Conservation (phyloP, 2,888 invertebrate species). For the Caenorhabditis afra region DNA sequence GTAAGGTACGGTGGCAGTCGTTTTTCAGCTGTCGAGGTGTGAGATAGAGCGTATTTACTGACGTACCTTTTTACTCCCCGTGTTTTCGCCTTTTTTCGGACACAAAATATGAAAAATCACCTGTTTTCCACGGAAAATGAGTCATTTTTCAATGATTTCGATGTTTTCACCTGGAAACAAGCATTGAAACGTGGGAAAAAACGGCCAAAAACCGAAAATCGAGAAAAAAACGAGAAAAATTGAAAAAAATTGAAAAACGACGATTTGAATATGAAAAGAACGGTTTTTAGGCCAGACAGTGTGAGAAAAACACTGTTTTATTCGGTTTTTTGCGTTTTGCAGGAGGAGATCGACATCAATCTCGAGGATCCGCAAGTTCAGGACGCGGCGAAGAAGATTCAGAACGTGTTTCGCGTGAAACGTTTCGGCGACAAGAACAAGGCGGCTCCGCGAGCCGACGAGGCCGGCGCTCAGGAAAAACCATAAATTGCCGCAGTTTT, state of each 20-base stretch:
- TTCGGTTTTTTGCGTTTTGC: background rate
- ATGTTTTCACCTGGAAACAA: too few species aligned
- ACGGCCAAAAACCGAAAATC: too few species aligned
- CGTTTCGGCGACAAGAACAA: constrained; percentile 45
- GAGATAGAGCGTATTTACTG: too few species aligned
- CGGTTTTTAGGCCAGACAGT: background rate
- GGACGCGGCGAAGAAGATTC: constrained; percentile 73
- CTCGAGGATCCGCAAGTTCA: constrained; percentile 70
- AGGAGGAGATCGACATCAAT: constrained; percentile 65
- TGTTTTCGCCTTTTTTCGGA: too few species aligned
- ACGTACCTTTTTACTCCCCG: too few species aligned
- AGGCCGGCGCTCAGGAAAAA: constrained; percentile 9
- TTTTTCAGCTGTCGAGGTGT: too few species aligned
- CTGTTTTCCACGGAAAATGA: background rate
- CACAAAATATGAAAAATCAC: background rate
- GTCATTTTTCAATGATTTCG: too few species aligned
- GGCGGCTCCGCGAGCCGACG: background rate
- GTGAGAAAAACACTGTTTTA: background rate
- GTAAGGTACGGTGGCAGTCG: too few species aligned
- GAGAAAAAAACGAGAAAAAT: too few species aligned
- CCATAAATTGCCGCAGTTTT: constrained; percentile 9
- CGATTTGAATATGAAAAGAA: too few species aligned
- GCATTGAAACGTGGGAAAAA: too few species aligned
- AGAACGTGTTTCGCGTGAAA: constrained; percentile 64
- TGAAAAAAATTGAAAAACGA: too few species aligned